A percentile compares a stretch with the other conserved stretches of the same genome.
phyloP scores from a whole-genome alignment of 2,113 vertebrate species.

The Gambusia holbrooki region DNA sequence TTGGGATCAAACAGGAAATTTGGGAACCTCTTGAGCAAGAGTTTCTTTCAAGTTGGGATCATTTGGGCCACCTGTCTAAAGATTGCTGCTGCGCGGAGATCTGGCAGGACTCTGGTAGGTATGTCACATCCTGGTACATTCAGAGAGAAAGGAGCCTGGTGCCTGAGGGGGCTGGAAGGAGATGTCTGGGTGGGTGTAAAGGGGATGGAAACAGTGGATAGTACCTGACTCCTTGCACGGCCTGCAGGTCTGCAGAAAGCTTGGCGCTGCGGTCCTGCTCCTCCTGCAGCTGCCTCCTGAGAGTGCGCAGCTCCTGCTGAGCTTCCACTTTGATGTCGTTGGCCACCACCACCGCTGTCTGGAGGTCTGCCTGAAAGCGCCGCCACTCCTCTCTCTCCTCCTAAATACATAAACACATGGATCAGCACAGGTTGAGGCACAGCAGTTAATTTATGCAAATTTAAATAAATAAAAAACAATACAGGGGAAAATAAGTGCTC shows the following conservation, averaged over 20 bases:
- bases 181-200: not conserved
- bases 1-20: slow-evolving; percentile 3
- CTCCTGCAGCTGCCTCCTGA: slow-evolving; percentile 90
- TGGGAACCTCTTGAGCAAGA: slow-evolving; percentile 30
- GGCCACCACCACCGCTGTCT: slow-evolving; percentile 96
- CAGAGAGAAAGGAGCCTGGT: slow-evolving; percentile 56
- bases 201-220: slow-evolving; percentile 8
- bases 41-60: slow-evolving; percentile 4
- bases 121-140: slow-evolving; percentile 46
- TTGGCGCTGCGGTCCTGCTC: slow-evolving; percentile 88
- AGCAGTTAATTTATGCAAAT: not conserved
- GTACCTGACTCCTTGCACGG: slow-evolving; percentile 88
- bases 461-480: not conserved
- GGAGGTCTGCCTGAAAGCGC: slow-evolving; percentile 95
- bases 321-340: slow-evolving; percentile 98
- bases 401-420: slow-evolving; percentile 66
- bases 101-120: slow-evolving; percentile 64
- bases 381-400: slow-evolving; percentile 96
- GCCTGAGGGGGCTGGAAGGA: slow-evolving; percentile 12
- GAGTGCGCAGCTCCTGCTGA: slow-evolving; percentile 91
- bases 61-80: slow-evolving; percentile 5
- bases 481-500: not conserved
- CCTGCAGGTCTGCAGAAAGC: slow-evolving; percentile 89
- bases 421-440: not conserved
- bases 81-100: slow-evolving; percentile 24